Evolutionary conservation across 2,888 invertebrate species (phyloP).

Genomic region (Seira sanloemensis): DNA sequence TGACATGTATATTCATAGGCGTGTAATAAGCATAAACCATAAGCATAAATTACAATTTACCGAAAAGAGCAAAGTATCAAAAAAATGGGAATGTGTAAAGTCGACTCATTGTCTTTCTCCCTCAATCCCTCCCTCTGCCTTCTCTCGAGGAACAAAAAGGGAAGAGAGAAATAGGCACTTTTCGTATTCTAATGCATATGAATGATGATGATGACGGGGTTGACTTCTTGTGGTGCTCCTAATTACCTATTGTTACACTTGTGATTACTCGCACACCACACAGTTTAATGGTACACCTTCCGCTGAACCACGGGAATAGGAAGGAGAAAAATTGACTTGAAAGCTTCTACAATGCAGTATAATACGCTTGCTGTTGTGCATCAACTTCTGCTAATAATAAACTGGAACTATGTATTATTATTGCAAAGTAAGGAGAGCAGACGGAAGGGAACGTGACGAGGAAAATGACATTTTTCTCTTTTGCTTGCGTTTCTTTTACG

Average conservation of each 20-base stretch:
- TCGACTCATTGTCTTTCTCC: conserved; percentile 40
- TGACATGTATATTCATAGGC: conserved; percentile 63
- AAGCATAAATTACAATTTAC: conserved; percentile 64
- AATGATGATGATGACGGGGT: conserved; percentile 52
- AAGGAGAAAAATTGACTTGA: too few relatives aligned
- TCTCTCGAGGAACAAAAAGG: too few relatives aligned
- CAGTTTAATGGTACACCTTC: conserved; percentile 56
- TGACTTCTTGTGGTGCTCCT: conserved; percentile 64
- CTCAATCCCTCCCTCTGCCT: too few relatives aligned
- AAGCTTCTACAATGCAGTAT: too few relatives aligned
- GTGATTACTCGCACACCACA: conserved; percentile 63
- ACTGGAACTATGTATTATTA: conserved; percentile 48
- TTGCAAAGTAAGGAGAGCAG: conserved; percentile 29
- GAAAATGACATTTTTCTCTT: conserved; percentile 57
- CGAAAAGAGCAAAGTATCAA: conserved; percentile 53
- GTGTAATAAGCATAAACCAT: conserved; percentile 61
- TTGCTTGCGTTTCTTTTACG: conserved; percentile 5
- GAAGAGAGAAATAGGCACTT: conserved; percentile 15
- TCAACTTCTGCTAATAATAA: conserved; percentile 41
- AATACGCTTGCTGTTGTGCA: too few relatives aligned
- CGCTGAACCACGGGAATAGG: too few relatives aligned
- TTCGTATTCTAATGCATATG: conserved; percentile 40
- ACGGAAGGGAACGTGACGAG: conserved; percentile 46
- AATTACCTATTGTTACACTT: conserved; percentile 64
- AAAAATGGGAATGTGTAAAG: conserved; percentile 53